A percentile compares a stretch with the other conserved stretches of the same genome.
phyloP scores from a whole-genome alignment of 2,888 invertebrate species.

The Callinectes sapidus region DNA sequence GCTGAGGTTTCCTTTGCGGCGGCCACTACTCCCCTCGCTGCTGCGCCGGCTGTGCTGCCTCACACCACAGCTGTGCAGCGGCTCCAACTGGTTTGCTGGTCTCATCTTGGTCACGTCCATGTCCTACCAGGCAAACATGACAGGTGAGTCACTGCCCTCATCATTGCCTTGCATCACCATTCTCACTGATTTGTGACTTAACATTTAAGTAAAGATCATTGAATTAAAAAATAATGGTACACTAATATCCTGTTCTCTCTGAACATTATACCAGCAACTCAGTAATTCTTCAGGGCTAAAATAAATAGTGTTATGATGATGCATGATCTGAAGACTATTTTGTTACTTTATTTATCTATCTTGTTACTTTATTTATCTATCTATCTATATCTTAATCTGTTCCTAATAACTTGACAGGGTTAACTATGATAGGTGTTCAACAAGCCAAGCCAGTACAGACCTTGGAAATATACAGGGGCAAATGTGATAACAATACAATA shows the following conservation, averaged over 20 bases:
- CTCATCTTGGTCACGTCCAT: conserved; percentile 60
- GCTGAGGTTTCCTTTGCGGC: background rate
- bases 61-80: background rate
- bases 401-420: too few species aligned
- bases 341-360: too few species aligned
- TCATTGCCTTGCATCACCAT: background rate
- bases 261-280: background rate
- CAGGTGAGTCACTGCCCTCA: background rate
- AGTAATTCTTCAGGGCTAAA: too few species aligned
- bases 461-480: too few species aligned
- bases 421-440: too few species aligned
- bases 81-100: conserved; percentile 2
- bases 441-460: too few species aligned
- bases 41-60: background rate
- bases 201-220: background rate
- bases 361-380: too few species aligned
- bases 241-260: background rate
- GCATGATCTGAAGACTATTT: too few species aligned
- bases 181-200: background rate
- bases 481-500: too few species aligned
- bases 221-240: background rate
- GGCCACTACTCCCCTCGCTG: background rate
- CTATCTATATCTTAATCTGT: background rate
- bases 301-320: too few species aligned
- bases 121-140: conserved; percentile 37